Evolutionary conservation across 2,113 vertebrate genomes (phyloP).

Genomic region (Lampris megalopsis): DNA sequence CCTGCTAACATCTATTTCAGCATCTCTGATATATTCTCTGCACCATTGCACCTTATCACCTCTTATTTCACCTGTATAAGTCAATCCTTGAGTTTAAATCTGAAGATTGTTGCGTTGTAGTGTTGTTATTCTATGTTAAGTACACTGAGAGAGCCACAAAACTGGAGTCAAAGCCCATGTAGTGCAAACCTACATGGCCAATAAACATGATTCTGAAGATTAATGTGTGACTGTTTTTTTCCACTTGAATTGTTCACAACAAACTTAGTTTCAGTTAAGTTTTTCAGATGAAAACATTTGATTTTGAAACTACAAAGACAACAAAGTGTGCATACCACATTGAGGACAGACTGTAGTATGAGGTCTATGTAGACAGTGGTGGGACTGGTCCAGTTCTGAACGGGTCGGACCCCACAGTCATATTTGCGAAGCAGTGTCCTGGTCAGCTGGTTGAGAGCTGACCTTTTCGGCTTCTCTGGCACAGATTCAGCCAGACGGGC

Average conservation of each 20-base stretch:
- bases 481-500: conserved; percentile 65
- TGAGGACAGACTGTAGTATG: conserved; percentile 84
- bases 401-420: conserved; percentile 85
- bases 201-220: no score
- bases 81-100: no score
- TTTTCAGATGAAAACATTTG: no score
- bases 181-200: background rate
- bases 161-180: no score
- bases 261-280: no score
- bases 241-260: background rate
- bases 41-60: no score
- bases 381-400: conserved; percentile 83
- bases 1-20: no score
- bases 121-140: no score
- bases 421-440: conserved; percentile 83
- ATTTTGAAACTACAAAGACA: background rate
- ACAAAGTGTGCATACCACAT: conserved; percentile 79
- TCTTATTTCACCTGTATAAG: no score
- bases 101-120: no score
- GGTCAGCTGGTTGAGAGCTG: conserved; percentile 83
- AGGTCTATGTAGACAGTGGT: conserved; percentile 86
- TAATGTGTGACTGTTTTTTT: background rate
- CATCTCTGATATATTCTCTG: no score
- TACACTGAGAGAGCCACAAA: no score
- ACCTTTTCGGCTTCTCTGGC: conserved; percentile 77